phyloP scores from a whole-genome alignment of 2,113 vertebrate genomes.

The Jaculus jaculus region DNA sequence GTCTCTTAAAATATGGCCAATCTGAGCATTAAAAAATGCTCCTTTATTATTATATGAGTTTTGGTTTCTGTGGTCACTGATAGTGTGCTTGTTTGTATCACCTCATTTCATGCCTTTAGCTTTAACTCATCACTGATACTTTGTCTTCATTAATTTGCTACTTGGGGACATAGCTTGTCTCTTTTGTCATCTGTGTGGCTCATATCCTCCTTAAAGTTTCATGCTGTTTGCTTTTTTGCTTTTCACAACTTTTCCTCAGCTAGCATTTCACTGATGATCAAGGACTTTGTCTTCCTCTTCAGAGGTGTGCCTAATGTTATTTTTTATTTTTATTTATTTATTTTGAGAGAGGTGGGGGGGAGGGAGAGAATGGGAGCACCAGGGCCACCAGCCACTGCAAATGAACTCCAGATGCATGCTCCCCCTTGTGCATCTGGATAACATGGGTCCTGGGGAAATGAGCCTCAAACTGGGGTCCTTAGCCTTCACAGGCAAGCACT shows the following conservation, averaged over 20 bases:
- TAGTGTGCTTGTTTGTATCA: not conserved
- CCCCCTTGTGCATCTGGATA: too few relatives aligned
- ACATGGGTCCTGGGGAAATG: too few relatives aligned
- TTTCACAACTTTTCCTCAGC: not conserved
- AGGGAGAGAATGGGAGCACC: too few relatives aligned
- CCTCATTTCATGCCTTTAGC: not conserved
- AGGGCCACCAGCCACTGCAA: too few relatives aligned
- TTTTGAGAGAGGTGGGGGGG: too few relatives aligned
- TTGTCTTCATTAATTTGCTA: not conserved
- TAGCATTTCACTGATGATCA: not conserved
- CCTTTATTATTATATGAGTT: not conserved
- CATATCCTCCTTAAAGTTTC: not conserved
- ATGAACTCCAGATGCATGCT: too few relatives aligned
- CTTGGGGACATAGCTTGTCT: not conserved
- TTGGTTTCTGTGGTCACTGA: not conserved
- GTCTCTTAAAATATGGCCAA: not conserved
- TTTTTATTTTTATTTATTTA: too few relatives aligned
- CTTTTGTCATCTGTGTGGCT: not conserved
- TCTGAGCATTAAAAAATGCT: not conserved
- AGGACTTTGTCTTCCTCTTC: not conserved
- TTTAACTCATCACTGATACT: not conserved
- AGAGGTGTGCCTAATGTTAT: not conserved
- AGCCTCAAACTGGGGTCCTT: too few relatives aligned
- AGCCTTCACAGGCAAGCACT: too few relatives aligned
- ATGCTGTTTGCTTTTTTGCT: not conserved